phyloP scores from a whole-genome alignment of 2,797 vertebrate species.

The Percopsis omiscomaycus region DNA sequence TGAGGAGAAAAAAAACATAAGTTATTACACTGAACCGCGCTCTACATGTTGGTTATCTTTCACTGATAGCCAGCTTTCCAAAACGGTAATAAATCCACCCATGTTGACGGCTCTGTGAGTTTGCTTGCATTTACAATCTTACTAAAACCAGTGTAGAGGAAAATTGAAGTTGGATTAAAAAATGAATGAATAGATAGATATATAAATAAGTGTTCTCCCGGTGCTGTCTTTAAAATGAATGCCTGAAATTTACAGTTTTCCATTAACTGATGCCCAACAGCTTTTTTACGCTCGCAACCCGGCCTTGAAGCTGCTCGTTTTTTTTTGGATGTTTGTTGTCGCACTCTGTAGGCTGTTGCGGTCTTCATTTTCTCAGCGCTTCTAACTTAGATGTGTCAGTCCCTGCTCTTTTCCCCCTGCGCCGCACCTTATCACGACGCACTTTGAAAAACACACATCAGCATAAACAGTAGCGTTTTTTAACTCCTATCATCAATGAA shows the following conservation, averaged over 20 bases:
- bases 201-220: constrained; percentile 79
- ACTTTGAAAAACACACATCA: constrained; percentile 58
- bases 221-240: constrained; percentile 78
- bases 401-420: constrained; percentile 33
- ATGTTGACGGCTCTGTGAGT: constrained; percentile 71
- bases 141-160: constrained; percentile 82
- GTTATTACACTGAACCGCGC: constrained; percentile 66
- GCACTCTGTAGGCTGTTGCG: constrained; percentile 47
- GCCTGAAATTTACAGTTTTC: constrained; percentile 79
- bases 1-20: constrained; percentile 42
- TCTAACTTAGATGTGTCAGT: constrained; percentile 57
- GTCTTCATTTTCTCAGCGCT: constrained; percentile 58
- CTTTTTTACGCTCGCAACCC: constrained; percentile 60
- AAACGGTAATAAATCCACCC: constrained; percentile 76
- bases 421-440: constrained; percentile 60
- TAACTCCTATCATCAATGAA: constrained; percentile 55
- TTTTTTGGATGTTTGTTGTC: constrained; percentile 33
- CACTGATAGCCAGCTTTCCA: constrained; percentile 76
- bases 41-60: constrained; percentile 77
- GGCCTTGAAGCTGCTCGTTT: constrained; percentile 40
- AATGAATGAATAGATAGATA: constrained; percentile 78
- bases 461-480: constrained; percentile 62
- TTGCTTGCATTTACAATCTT: constrained; percentile 81
- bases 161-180: constrained; percentile 82
- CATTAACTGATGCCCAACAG: constrained; percentile 79